A percentile compares a stretch with the other conserved stretches of the same genome.
Conservation (phyloP, 2,797 vertebrate species). For the Amblyraja radiata region DNA sequence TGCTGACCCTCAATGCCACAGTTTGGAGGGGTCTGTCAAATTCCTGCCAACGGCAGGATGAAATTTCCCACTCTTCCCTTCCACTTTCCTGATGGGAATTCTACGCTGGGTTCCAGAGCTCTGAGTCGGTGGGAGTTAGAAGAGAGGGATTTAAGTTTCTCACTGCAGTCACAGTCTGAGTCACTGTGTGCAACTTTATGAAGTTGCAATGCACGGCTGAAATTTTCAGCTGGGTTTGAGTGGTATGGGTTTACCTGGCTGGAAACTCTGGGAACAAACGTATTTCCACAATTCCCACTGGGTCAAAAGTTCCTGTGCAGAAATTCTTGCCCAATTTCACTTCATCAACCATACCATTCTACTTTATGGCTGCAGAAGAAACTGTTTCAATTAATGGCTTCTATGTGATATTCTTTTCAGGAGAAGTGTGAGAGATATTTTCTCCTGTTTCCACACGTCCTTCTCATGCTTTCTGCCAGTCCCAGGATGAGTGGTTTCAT, state of each 20-base stretch:
- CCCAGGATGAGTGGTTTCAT: conserved; percentile 98
- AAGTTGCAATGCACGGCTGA: neutral
- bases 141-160: neutral
- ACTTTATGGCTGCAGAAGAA: neutral
- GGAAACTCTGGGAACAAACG: neutral
- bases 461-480: conserved; percentile 92
- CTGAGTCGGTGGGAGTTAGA: neutral
- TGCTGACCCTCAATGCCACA: neutral
- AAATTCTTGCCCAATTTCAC: neutral
- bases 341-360: neutral
- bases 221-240: neutral
- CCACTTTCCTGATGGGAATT: neutral
- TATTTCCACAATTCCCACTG: neutral
- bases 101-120: neutral
- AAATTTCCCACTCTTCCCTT: neutral
- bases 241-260: too few relatives aligned
- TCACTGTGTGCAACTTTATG: neutral
- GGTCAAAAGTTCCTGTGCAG: neutral
- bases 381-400: neutral
- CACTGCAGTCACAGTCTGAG: neutral
- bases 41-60: neutral
- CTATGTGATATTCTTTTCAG: conserved; percentile 52
- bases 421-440: conserved; percentile 97
- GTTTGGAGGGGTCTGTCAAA: neutral
- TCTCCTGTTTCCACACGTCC: conserved; percentile 87